Percentiles rank a stretch among this genome's conserved stretches.
Conservation (phyloP, 1,140 invertebrate species). For the Papilio polytes region DNA sequence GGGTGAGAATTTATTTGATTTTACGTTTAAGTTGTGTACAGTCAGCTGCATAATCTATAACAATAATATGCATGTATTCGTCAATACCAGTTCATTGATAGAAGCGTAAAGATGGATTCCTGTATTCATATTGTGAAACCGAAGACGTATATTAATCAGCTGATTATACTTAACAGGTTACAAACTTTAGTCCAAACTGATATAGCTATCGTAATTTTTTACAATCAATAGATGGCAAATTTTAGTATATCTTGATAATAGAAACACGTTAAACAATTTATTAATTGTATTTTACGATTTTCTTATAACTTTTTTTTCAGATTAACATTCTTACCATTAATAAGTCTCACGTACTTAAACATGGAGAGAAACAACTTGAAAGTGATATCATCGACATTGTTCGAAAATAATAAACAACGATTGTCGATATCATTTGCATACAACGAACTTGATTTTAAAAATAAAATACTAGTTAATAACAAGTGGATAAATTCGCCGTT, state of each 20-base stretch:
- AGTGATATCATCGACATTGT: slow-evolving; percentile 75
- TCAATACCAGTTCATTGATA: too few species aligned
- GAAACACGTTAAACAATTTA: neutral
- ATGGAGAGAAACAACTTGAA: slow-evolving; percentile 84
- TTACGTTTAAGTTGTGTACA: slow-evolving; percentile 3
- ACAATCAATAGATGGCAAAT: too few species aligned
- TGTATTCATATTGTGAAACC: too few species aligned
- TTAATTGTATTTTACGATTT: neutral
- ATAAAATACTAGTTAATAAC: slow-evolving; percentile 63
- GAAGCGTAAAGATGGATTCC: too few species aligned
- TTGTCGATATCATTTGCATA: slow-evolving; percentile 81
- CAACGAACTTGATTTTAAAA: slow-evolving; percentile 82
- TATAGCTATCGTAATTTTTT: too few species aligned
- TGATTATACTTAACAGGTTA: neutral
- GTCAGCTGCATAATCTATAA: too few species aligned
- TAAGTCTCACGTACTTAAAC: slow-evolving; percentile 79
- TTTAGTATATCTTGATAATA: too few species aligned
- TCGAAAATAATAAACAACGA: slow-evolving; percentile 62
- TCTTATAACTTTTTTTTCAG: slow-evolving; percentile 57
- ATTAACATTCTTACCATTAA: slow-evolving; percentile 69
- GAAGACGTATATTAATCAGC: too few species aligned
- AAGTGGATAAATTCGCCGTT: slow-evolving; percentile 83
- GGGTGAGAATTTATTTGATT: slow-evolving; percentile 73
- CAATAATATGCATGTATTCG: too few species aligned
- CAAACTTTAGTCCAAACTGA: too few species aligned